phyloP scores from a whole-genome alignment of 2,888 invertebrate genomes.

The Dynastes hyllus region DNA sequence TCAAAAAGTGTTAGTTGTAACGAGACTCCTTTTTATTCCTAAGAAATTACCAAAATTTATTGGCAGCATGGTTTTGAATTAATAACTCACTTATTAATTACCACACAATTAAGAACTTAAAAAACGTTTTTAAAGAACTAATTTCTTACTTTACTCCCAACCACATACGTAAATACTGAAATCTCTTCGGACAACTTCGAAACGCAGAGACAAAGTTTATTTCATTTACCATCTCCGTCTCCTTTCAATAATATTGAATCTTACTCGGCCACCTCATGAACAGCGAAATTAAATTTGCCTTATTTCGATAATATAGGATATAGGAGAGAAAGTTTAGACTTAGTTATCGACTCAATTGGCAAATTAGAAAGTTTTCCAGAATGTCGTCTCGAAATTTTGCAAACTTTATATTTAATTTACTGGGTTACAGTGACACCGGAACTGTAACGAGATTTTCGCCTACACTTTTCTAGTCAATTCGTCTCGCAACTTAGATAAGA shows the following conservation, averaged over 20 bases:
- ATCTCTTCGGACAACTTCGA: no score
- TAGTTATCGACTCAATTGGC: constrained; percentile 13
- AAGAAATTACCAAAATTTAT: no score
- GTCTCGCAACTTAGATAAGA: constrained; percentile 1
- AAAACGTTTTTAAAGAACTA: no score
- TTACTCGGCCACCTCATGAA: no score
- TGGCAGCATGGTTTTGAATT: no score
- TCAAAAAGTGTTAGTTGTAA: no score
- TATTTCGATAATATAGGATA: constrained; percentile 20
- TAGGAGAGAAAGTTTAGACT: constrained; percentile 4
- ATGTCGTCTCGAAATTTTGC: constrained; percentile 17
- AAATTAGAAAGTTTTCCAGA: constrained; percentile 20
- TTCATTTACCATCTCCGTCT: not conserved
- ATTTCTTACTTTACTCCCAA: no score
- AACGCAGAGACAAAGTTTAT: not conserved
- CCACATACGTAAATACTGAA: no score
- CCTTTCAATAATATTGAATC: not conserved
- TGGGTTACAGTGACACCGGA: not conserved
- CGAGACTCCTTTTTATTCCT: no score
- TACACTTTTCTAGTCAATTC: constrained; percentile 2
- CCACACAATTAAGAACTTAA: no score
- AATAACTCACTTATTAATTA: no score
- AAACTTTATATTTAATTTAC: constrained; percentile 36
- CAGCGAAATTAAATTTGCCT: not conserved
- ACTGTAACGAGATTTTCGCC: constrained; percentile 21